Conservation (phyloP, 2,113 vertebrate genomes). For the Lophochroa leadbeateri region DNA sequence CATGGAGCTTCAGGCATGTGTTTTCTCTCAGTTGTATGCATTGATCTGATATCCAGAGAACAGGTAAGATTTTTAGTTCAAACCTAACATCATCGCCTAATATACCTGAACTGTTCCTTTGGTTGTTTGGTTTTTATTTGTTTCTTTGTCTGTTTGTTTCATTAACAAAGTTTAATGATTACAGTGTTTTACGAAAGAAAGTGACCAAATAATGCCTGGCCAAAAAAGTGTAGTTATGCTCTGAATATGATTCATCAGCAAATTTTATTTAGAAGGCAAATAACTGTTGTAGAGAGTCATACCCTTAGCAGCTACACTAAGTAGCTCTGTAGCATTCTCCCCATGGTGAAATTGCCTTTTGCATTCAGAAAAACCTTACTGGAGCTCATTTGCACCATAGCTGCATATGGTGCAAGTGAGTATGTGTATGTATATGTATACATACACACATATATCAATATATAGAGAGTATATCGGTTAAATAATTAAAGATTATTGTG, state of each 20-base stretch:
- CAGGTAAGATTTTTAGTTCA: neutral
- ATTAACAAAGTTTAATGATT: neutral
- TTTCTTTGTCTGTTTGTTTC: neutral
- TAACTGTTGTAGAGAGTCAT: neutral
- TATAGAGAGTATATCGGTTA: neutral
- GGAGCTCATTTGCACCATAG: neutral
- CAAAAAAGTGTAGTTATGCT: neutral
- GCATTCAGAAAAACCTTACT: neutral
- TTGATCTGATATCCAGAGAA: neutral
- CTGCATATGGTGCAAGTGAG: neutral
- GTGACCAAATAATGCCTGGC: neutral
- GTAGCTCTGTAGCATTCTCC: neutral
- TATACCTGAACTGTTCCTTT: neutral
- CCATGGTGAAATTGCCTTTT: neutral
- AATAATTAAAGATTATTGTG: neutral
- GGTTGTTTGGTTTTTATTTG: neutral
- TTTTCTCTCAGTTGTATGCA: neutral
- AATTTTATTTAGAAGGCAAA: neutral
- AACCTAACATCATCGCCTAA: neutral
- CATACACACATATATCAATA: too few species aligned
- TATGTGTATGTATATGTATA: neutral
- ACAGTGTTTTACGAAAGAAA: neutral
- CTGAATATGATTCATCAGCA: neutral
- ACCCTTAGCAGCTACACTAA: neutral
- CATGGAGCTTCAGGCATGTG: neutral